Evolutionary conservation across 2,797 vertebrate genomes (phyloP).

Genomic region (Lacerta viridis): DNA sequence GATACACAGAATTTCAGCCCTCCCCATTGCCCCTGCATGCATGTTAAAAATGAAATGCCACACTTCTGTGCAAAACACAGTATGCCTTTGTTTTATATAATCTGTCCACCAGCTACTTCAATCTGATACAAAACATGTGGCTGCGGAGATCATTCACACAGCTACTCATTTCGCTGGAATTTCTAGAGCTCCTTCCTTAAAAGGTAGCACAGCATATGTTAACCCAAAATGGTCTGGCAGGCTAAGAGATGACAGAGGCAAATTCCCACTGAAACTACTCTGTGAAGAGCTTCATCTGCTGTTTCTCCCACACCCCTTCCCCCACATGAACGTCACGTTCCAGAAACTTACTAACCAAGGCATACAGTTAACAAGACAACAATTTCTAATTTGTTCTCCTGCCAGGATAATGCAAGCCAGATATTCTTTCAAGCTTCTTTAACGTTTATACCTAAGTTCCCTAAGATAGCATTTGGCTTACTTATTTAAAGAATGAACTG

Average conservation of each 20-base stretch:
- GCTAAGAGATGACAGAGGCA: background rate
- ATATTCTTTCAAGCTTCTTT: background rate
- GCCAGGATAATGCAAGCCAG: background rate
- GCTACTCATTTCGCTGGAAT: constrained; percentile 18
- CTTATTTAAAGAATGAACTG: background rate
- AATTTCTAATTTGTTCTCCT: background rate
- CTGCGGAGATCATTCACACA: background rate
- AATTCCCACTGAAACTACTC: background rate
- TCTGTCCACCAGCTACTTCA: constrained; percentile 11
- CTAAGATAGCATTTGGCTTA: background rate
- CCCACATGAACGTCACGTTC: background rate
- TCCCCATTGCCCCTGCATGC: background rate
- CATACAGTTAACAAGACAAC: background rate
- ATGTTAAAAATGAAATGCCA: background rate
- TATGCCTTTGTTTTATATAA: background rate
- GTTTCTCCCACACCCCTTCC: background rate
- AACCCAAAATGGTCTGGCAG: background rate
- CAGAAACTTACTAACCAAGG: background rate
- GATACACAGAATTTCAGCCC: background rate
- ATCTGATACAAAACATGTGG: constrained; percentile 5
- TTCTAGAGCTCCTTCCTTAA: background rate
- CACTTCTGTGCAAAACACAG: background rate
- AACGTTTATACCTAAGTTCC: background rate
- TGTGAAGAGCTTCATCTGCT: background rate
- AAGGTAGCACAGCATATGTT: background rate